A percentile compares a stretch with the other conserved stretches of the same genome.
phyloP scores from a whole-genome alignment of 1,140 invertebrate genomes.

The Orussus abietinus region DNA sequence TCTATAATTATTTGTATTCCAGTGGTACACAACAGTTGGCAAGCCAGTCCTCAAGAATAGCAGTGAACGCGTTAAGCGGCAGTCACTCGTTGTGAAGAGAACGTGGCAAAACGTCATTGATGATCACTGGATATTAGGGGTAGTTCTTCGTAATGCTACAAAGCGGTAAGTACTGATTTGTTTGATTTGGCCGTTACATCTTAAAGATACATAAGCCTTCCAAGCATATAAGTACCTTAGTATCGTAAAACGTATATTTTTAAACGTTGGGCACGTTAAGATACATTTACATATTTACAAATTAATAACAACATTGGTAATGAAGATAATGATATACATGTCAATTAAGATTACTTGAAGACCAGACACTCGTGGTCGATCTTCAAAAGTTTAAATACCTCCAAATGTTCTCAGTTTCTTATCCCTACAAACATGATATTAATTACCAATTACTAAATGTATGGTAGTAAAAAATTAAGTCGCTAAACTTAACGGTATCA shows the following conservation, averaged over 20 bases:
- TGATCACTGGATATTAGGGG: conserved; percentile 41
- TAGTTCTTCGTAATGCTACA: conserved; percentile 29
- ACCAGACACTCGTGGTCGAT: conserved; percentile 13
- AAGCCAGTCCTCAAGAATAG: conserved; percentile 25
- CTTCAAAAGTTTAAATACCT: conserved; percentile 3
- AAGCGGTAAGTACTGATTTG: conserved; percentile 32
- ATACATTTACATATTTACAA: conserved; percentile 21
- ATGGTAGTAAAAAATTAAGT: conserved; percentile 1
- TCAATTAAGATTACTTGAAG: conserved; percentile 7
- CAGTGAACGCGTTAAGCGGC: not conserved
- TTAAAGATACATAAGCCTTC: not conserved
- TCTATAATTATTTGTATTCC: conserved; percentile 12
- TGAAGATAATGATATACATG: conserved; percentile 15
- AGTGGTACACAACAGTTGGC: conserved; percentile 30
- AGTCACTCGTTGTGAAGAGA: conserved; percentile 17
- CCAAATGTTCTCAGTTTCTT: conserved; percentile 1
- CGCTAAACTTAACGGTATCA: conserved; percentile 3
- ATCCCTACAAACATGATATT: conserved; percentile 15
- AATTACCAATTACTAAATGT: conserved; percentile 9
- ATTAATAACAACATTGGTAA: conserved; percentile 18
- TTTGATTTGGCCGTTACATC: not conserved
- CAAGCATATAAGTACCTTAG: conserved; percentile 12
- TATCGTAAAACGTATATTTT: conserved; percentile 10
- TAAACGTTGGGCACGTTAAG: conserved; percentile 4
- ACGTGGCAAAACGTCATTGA: conserved; percentile 35